Evolutionary conservation across 2,113 vertebrate genomes (phyloP).

Genomic region (Gymnobelideus leadbeateri): DNA sequence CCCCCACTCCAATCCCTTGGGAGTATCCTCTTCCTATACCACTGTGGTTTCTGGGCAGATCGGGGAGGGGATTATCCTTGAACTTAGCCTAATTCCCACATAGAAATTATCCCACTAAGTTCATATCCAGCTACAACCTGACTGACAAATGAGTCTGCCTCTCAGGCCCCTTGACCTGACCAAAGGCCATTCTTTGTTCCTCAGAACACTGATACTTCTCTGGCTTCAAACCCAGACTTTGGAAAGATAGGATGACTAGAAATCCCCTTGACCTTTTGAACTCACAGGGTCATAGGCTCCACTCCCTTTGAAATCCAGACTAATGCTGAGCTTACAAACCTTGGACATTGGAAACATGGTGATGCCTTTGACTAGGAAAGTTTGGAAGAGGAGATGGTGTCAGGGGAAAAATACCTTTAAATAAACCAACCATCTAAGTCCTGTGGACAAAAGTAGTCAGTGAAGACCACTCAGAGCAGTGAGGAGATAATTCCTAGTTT

Average conservation of each 20-base stretch:
- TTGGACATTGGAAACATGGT: neutral
- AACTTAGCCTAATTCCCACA: neutral
- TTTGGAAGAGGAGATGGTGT: neutral
- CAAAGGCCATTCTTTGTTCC: neutral
- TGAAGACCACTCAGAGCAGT: too few species aligned
- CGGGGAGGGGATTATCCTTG: neutral
- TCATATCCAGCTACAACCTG: neutral
- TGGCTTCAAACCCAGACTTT: neutral
- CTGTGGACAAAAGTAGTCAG: too few species aligned
- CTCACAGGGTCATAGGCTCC: neutral
- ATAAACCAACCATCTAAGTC: too few species aligned
- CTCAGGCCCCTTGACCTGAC: neutral
- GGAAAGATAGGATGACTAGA: neutral
- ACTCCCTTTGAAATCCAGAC: neutral
- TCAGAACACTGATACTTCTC: neutral
- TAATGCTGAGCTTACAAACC: neutral
- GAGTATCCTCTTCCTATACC: too few species aligned
- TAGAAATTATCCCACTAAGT: neutral
- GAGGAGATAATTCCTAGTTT: too few species aligned
- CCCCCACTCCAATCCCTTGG: too few species aligned
- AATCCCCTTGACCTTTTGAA: neutral
- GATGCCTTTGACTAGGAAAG: neutral
- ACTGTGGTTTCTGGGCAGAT: too few species aligned
- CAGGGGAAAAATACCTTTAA: too few species aligned
- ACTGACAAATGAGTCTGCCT: neutral